Evolutionary conservation across 2,888 invertebrate species (phyloP).

Genomic region (Euzophera pinguis): DNA sequence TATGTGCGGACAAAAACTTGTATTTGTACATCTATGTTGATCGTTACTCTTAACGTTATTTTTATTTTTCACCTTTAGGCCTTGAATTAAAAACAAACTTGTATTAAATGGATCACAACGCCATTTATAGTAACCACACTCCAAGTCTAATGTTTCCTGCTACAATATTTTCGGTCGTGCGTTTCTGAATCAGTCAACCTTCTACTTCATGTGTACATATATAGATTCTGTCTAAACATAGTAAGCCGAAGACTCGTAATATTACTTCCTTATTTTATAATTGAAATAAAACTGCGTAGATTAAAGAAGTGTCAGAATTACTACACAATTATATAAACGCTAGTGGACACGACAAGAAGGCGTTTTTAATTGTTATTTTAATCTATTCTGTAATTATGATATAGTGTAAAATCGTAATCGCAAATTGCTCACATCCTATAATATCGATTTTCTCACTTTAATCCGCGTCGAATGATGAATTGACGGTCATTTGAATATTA

Average conservation of each 20-base stretch:
- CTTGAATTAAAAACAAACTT: too few relatives aligned
- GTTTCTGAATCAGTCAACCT: too few relatives aligned
- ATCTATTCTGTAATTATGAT: not conserved
- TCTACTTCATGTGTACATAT: too few relatives aligned
- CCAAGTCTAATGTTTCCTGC: too few relatives aligned
- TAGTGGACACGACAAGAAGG: too few relatives aligned
- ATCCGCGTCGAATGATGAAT: conserved; percentile 14
- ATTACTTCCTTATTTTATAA: not conserved
- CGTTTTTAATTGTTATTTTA: not conserved
- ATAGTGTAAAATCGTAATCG: conserved; percentile 11
- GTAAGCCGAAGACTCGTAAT: not conserved
- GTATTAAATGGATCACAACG: too few relatives aligned
- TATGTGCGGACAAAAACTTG: too few relatives aligned
- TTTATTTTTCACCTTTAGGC: too few relatives aligned
- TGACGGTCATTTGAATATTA: conserved; percentile 13
- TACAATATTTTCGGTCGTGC: too few relatives aligned
- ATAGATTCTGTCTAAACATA: not conserved
- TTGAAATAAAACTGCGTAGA: not conserved
- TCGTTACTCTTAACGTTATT: too few relatives aligned
- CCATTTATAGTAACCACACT: too few relatives aligned
- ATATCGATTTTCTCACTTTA: conserved; percentile 9
- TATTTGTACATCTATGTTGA: too few relatives aligned
- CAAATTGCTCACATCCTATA: conserved; percentile 10
- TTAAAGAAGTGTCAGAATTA: conserved; percentile 1
- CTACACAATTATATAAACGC: not conserved